These are phyloP conservation scores for Channa striata DNA, from an alignment of 2,797 vertebrate genomes.

Conservation along the genomic window DNA sequence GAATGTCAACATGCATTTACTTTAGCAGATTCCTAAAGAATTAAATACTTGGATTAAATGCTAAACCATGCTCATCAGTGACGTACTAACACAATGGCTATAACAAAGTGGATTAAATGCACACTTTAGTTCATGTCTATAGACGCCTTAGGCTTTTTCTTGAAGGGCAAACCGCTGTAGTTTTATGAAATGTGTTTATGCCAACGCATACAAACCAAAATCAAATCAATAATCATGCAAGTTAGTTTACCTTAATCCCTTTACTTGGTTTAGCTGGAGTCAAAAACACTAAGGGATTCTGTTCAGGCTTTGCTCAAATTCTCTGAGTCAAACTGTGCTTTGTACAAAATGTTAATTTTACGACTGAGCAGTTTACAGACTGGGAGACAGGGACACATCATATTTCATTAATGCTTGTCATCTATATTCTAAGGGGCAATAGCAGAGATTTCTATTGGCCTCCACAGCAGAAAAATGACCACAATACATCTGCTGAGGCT, in stretches of 20 bases:
- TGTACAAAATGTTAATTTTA: constrained; percentile 65
- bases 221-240: background rate
- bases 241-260: constrained; percentile 3
- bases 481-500: constrained; percentile 61
- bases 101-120: no score
- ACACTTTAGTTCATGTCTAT: no score
- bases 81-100: no score
- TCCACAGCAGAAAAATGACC: constrained; percentile 56
- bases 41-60: no score
- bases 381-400: constrained; percentile 44
- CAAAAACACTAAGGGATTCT: constrained; percentile 7
- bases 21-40: no score
- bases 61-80: no score
- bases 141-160: no score
- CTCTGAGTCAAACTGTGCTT: constrained; percentile 19
- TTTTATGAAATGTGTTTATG: no score
- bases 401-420: constrained; percentile 61
- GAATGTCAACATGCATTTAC: no score
- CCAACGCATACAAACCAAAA: no score
- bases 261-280: background rate
- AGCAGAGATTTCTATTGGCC: constrained; percentile 60
- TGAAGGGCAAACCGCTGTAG: background rate
- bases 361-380: constrained; percentile 61
- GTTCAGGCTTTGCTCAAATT: constrained; percentile 7
- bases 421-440: constrained; percentile 55